Evolutionary conservation across 2,113 vertebrate species (phyloP).

Genomic region (Cyanoramphus novaezelandiae): DNA sequence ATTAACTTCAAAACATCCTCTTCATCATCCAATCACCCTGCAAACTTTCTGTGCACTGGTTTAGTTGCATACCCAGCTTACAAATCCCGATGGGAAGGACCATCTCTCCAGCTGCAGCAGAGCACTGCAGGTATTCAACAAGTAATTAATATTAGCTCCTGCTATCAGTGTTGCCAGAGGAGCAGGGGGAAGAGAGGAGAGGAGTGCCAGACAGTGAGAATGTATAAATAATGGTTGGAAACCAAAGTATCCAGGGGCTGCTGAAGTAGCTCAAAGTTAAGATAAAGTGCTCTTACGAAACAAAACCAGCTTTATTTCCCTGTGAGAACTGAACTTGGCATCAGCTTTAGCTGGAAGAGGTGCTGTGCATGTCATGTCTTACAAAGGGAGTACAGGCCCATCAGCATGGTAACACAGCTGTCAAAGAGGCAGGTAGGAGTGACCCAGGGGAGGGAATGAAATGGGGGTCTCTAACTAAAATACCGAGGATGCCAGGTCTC

Average conservation of each 20-base stretch:
- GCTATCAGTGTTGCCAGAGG: background rate
- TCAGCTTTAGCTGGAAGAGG: background rate
- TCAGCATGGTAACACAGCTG: background rate
- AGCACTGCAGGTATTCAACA: background rate
- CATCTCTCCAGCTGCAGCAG: background rate
- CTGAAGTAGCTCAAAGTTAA: background rate
- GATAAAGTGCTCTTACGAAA: background rate
- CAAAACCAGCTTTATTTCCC: background rate
- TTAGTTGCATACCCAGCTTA: background rate
- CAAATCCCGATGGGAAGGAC: background rate
- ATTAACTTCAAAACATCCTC: background rate
- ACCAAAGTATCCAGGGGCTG: background rate
- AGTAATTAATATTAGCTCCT: background rate
- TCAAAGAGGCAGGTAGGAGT: background rate
- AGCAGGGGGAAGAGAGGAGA: background rate
- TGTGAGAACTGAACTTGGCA: background rate
- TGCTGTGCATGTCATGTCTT: accelerated
- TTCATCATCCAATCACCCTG: background rate
- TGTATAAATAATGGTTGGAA: background rate
- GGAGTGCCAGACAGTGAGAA: background rate
- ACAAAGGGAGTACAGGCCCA: background rate
- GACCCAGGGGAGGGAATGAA: background rate
- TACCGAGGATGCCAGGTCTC: accelerated
- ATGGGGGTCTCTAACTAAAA: background rate
- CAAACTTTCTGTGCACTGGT: accelerated